Percentiles rank a stretch among this genome's conserved stretches.
Conservation (phyloP, 2,888 invertebrate genomes). For the Arctia plantaginis region DNA sequence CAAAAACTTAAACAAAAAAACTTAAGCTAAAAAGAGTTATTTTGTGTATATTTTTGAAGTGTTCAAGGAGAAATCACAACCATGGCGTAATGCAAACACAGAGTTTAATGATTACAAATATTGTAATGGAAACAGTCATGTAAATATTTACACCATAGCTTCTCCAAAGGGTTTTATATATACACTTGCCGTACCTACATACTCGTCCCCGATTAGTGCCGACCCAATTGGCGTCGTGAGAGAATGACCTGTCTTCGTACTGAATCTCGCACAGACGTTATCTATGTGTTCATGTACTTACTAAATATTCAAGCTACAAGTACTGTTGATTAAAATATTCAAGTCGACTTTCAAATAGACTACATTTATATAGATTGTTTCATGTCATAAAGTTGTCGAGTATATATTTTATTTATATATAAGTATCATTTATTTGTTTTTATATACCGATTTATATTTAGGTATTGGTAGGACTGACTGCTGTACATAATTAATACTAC, state of each 20-base stretch:
- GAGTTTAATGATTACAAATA: not conserved
- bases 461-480: too few relatives aligned
- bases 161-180: not conserved
- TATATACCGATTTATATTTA: too few relatives aligned
- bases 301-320: not conserved
- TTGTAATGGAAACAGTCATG: not conserved
- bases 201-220: constrained; percentile 4
- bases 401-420: too few relatives aligned
- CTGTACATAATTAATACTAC: too few relatives aligned
- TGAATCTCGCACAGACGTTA: not conserved
- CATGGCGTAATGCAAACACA: not conserved
- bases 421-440: not conserved
- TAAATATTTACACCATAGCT: not conserved
- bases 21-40: too few relatives aligned
- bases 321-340: not conserved
- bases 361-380: not conserved
- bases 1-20: too few relatives aligned
- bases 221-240: constrained; percentile 12
- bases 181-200: not conserved
- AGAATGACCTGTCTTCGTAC: constrained; percentile 1
- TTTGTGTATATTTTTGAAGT: too few relatives aligned
- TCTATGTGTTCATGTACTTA: not conserved
- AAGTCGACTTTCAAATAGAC: not conserved
- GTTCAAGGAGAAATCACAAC: too few relatives aligned
- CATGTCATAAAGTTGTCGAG: too few relatives aligned